Base-by-base conservation (phyloP, 2,113 vertebrate species). In the Phylloscopus trochilus region DNA sequence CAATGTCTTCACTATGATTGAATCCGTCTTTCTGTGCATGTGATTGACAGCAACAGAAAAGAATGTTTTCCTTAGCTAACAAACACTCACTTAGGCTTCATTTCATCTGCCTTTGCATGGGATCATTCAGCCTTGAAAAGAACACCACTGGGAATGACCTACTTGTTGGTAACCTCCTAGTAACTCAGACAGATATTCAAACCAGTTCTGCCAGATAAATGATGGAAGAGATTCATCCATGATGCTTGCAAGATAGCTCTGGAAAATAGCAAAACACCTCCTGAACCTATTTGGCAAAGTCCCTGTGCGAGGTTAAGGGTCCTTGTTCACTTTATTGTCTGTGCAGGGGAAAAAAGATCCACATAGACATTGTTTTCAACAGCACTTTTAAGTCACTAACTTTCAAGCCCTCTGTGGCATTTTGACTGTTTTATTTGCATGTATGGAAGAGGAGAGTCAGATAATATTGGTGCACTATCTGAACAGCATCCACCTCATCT, bases 1-100 rank as follows among this genome's bases (percentile, higher is more conserved):
- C 94, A 96, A 66, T 89, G 80, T 75, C 68, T 81, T 95, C 76
- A 74, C 73, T 89, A 76, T 92, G 91, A 96, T 67, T 91, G 78
- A 96, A 85, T 97, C 93, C 83, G 80, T 92, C 68, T 74, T 68
- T 84, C 72, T 78, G 75, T 80, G 55, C 77, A 87, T 0, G 5
- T 80, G 87, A 94, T 51, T 95, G 92, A 90, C 64, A 93, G 28
- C 28, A 86, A 44, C 56, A 84, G 62, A 92, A 86, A 81, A 75
- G 9, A 87, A 79, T n/a, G 37, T 78, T 95, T 94, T 92, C 58
- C 89, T 83, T 79, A 91, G 41, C 55, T 56, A 87, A 43, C 70
- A 62, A 63, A 63, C 49, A 47, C 39, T 21, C n/a, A 67, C 52
- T 59, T 59, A 37, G 59, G 23, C 59, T 90, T 90, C 9, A 44